A percentile compares a stretch with the other conserved stretches of the same genome.
Evolutionary conservation across 2,888 invertebrate species (phyloP).

Genomic region (Teleiodes luculella): DNA sequence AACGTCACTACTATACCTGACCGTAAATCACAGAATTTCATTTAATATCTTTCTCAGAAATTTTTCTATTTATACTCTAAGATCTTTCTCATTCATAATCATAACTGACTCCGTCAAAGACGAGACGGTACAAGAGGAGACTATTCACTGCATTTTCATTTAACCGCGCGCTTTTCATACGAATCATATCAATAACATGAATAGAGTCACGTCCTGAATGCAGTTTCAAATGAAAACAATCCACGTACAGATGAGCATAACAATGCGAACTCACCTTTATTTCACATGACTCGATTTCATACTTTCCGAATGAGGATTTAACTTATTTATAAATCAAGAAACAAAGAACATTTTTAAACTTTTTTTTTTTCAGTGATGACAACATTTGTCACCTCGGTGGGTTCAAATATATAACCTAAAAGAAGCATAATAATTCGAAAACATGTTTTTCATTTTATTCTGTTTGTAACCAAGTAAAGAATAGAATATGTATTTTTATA

Average conservation of each 20-base stretch:
- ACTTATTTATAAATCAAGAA: no score
- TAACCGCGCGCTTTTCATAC: background rate
- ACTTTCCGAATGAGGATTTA: no score
- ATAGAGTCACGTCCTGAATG: slow-evolving; percentile 4
- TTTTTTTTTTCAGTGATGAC: no score
- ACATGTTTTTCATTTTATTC: no score
- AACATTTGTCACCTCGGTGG: no score
- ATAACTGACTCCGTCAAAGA: background rate
- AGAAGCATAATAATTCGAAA: no score
- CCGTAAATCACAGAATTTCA: background rate
- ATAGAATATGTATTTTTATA: no score
- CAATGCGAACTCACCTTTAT: background rate
- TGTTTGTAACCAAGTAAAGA: no score
- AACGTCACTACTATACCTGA: background rate
- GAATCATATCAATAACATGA: slow-evolving; percentile 6
- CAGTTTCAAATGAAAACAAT: slow-evolving; percentile 1
- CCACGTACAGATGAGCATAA: background rate
- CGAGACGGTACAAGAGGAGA: background rate
- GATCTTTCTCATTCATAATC: background rate
- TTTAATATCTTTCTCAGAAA: slow-evolving; percentile 2
- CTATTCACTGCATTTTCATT: background rate
- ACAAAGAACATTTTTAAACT: no score
- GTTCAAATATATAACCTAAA: no score
- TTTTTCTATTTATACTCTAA: no score
- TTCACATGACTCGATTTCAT: no score